These are phyloP conservation scores for Lamprologus speciosus DNA, from an alignment of 2,113 vertebrate species.

Conservation along the genomic window DNA sequence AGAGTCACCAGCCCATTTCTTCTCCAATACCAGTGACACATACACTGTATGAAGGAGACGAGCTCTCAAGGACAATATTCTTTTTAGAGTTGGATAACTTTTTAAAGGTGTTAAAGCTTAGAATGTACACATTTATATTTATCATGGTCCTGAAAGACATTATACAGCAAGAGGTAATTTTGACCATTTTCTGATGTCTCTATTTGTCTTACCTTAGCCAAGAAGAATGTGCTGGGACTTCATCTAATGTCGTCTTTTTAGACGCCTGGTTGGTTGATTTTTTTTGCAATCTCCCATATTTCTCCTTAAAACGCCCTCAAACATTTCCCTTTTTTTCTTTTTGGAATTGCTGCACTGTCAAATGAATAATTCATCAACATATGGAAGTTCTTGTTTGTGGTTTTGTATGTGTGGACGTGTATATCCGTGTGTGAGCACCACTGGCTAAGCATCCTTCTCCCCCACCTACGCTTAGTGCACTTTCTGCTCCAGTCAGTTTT, in stretches of 20 bases:
- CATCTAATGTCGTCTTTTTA: background rate
- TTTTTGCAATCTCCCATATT: background rate
- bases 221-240: background rate
- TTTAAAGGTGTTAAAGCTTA: background rate
- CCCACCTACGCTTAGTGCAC: background rate
- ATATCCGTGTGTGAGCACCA: background rate
- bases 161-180: accelerated
- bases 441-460: background rate
- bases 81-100: background rate
- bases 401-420: background rate
- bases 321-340: background rate
- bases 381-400: background rate
- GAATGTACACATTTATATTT: background rate
- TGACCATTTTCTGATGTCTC: accelerated
- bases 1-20: background rate
- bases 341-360: background rate
- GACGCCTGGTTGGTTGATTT: accelerated
- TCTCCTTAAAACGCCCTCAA: background rate
- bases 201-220: background rate
- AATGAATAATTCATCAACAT: slow-evolving; percentile 3
- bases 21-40: background rate
- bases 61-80: background rate
- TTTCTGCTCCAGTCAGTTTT: background rate
- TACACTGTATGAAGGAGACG: background rate
- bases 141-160: accelerated